Conservation (phyloP, 2,888 invertebrate genomes). For the Hanleya hanleyi region DNA sequence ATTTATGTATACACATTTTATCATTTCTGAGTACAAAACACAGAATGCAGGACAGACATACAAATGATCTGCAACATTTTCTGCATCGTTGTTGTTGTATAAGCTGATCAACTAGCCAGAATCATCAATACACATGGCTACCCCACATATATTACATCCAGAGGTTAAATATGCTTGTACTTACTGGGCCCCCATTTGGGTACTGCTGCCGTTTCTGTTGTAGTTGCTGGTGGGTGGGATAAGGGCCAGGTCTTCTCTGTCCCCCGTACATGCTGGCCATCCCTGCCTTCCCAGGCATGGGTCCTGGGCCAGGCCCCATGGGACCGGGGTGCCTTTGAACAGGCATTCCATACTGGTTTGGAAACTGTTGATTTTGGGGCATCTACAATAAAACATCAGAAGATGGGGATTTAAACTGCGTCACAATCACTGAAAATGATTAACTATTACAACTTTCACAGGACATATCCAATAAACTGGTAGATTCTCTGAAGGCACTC, state of each 20-base stretch:
- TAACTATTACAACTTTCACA: background rate
- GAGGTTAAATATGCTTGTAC: too few relatives aligned
- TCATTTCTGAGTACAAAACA: too few relatives aligned
- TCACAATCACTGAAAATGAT: background rate
- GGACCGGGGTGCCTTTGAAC: constrained; percentile 79
- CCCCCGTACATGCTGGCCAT: constrained; percentile 50
- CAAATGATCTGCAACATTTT: too few relatives aligned
- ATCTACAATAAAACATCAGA: constrained; percentile 41
- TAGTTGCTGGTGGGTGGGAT: constrained; percentile 79
- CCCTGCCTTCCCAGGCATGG: constrained; percentile 44
- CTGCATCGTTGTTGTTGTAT: too few relatives aligned
- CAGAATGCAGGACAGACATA: too few relatives aligned
- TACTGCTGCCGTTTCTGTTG: constrained; percentile 44
- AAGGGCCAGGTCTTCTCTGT: constrained; percentile 80
- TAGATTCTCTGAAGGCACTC: background rate
- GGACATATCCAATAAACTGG: background rate
- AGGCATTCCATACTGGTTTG: constrained; percentile 64
- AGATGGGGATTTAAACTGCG: background rate
- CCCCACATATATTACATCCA: too few relatives aligned
- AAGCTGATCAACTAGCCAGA: too few relatives aligned
- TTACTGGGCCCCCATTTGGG: constrained; percentile 56
- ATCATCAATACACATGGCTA: too few relatives aligned
- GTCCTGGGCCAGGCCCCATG: constrained; percentile 56
- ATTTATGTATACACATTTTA: too few relatives aligned
- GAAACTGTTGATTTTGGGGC: constrained; percentile 58